phyloP scores from a whole-genome alignment of 2,113 vertebrate species.

The Cynocephalus volans region DNA sequence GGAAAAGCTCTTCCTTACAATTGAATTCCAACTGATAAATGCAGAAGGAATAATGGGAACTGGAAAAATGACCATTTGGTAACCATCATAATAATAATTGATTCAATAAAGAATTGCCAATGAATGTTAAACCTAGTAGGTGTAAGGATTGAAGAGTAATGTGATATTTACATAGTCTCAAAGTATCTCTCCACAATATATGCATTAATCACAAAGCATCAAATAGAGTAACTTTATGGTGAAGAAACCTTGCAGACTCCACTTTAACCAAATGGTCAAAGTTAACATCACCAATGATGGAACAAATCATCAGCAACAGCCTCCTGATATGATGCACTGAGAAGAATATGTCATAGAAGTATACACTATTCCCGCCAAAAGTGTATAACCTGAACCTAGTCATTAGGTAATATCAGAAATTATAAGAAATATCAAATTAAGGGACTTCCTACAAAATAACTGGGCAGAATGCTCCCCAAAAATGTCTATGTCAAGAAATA shows the following conservation, averaged over 20 bases:
- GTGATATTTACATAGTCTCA: background rate
- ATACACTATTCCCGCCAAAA: background rate
- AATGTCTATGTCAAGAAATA: conserved; percentile 27
- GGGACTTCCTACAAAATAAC: conserved; percentile 1
- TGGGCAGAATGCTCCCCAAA: background rate
- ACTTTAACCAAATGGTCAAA: conserved; percentile 5
- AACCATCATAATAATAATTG: background rate
- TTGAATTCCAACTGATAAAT: background rate
- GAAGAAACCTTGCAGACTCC: background rate
- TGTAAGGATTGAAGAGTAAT: background rate
- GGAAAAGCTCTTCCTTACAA: conserved; percentile 6
- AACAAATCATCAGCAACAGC: background rate
- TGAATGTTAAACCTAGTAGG: background rate
- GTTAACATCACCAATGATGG: background rate
- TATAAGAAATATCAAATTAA: conserved; percentile 37
- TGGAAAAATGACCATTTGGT: conserved; percentile 52
- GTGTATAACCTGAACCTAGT: background rate
- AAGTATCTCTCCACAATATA: conserved; percentile 12
- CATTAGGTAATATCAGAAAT: background rate
- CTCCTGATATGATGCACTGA: background rate
- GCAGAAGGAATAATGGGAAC: background rate
- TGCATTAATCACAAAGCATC: conserved; percentile 34
- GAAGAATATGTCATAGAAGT: background rate
- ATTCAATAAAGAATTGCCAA: conserved; percentile 47
- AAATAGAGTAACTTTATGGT: background rate